phyloP scores from a whole-genome alignment of 2,797 vertebrate genomes.

The Pseudomugil gertrudae region DNA sequence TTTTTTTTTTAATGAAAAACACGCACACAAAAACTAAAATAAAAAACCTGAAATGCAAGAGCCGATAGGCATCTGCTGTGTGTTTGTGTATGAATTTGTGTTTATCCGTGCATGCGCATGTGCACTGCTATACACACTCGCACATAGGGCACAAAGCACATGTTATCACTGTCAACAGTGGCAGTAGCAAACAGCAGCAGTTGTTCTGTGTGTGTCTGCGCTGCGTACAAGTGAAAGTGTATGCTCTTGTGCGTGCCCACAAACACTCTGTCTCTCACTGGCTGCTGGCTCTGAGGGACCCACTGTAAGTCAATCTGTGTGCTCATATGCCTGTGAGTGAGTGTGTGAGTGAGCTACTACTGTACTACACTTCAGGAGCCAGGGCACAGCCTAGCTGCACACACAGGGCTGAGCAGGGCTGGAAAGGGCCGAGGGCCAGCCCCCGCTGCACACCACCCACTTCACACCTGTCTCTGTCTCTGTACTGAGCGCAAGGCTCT shows the following conservation, averaged over 20 bases:
- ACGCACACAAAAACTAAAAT: slow-evolving; percentile 23
- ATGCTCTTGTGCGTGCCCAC: slow-evolving; percentile 35
- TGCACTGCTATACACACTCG: slow-evolving; percentile 27
- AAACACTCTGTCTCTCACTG: slow-evolving; percentile 37
- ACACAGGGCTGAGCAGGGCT: slow-evolving; percentile 54
- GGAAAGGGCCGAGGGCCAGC: slow-evolving; percentile 67
- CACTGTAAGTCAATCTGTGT: slow-evolving; percentile 75
- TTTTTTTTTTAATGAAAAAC: slow-evolving; percentile 55
- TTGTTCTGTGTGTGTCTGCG: slow-evolving; percentile 56
- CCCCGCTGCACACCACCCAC: slow-evolving; percentile 63
- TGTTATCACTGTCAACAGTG: slow-evolving; percentile 79
- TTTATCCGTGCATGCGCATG: slow-evolving; percentile 10
- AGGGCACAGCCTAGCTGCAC: slow-evolving; percentile 40
- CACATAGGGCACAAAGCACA: slow-evolving; percentile 69
- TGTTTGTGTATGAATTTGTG: slow-evolving; percentile 38
- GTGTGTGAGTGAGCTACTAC: slow-evolving; percentile 44
- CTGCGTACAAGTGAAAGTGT: slow-evolving; percentile 51
- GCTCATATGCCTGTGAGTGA: slow-evolving; percentile 44
- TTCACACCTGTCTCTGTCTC: slow-evolving; percentile 68
- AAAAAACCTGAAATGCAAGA: slow-evolving; percentile 64
- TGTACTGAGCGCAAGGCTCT: slow-evolving; percentile 62
- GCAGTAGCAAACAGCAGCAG: slow-evolving; percentile 67
- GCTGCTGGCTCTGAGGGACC: slow-evolving; percentile 60
- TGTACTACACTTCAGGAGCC: slow-evolving; percentile 64
- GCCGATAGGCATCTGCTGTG: slow-evolving; percentile 55